Evolutionary conservation across 1,140 invertebrate species (phyloP).

Genomic region (Campoletis sonorensis): DNA sequence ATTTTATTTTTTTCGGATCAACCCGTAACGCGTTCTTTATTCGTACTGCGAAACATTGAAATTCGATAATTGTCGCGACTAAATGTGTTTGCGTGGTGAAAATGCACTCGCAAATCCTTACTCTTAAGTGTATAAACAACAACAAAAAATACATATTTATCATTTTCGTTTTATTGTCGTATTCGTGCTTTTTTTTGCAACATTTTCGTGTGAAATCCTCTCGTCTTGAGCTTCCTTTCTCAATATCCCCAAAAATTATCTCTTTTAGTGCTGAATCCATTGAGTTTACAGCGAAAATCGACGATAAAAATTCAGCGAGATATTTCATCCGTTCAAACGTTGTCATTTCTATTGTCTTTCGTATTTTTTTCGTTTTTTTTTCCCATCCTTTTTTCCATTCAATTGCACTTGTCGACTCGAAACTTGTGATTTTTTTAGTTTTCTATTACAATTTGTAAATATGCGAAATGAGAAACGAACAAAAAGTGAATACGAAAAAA

Average conservation of each 20-base stretch:
- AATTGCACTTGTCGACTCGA: conserved; percentile 3
- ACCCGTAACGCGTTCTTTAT: not conserved
- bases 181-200: not conserved
- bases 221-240: not conserved
- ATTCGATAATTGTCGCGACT: conserved; percentile 13
- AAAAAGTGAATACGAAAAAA: not conserved
- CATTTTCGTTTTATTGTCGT: conserved; percentile 25
- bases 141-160: conserved; percentile 13
- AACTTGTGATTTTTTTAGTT: conserved; percentile 2
- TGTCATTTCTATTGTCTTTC: too few species aligned
- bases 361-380: not conserved
- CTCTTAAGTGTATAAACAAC: conserved; percentile 5
- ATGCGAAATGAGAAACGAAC: conserved; percentile 5
- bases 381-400: not conserved
- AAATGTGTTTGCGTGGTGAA: not conserved
- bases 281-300: not conserved
- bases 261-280: too few species aligned
- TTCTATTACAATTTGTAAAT: conserved; percentile 38
- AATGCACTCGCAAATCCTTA: conserved; percentile 11
- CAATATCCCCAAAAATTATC: too few species aligned
- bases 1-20: not conserved
- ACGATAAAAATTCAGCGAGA: not conserved
- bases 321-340: not conserved
- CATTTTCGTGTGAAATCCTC: not conserved
- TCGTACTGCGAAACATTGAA: not conserved